phyloP scores from a whole-genome alignment of 2,113 vertebrate genomes.

The human (Homo sapiens) region DNA sequence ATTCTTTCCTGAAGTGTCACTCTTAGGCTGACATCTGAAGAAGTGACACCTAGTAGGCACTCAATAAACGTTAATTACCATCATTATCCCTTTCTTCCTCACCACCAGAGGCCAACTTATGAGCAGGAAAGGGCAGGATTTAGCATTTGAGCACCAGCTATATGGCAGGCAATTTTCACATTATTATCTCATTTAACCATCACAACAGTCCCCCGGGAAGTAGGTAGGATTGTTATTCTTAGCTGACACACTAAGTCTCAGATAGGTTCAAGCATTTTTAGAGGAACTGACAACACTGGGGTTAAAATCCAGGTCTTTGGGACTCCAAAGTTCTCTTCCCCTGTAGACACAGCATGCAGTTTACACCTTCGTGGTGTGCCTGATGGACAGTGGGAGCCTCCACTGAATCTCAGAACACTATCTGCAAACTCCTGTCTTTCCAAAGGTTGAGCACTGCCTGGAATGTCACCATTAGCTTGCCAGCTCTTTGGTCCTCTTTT shows the following conservation, averaged over 20 bases:
- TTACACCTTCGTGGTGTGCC: accelerated
- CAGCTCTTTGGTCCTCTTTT: neutral
- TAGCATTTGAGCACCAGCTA: neutral
- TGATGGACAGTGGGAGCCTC: no score
- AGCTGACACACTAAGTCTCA: neutral
- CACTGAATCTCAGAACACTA: accelerated
- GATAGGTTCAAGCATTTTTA: neutral
- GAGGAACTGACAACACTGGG: neutral
- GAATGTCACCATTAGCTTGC: neutral
- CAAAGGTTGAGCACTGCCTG: neutral
- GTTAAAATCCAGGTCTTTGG: neutral
- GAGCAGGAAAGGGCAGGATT: neutral
- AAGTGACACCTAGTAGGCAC: neutral
- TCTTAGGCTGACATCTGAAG: neutral
- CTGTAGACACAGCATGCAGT: neutral
- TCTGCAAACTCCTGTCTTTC: neutral
- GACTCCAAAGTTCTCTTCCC: neutral
- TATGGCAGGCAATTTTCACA: neutral
- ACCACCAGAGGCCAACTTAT: neutral
- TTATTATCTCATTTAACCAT: no score
- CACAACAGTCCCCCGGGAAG: neutral
- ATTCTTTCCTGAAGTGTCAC: no score
- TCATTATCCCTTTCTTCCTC: neutral
- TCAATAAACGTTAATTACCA: accelerated
- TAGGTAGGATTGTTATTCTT: neutral